Evolutionary conservation across 2,888 invertebrate species (phyloP).

Genomic region (Agrochola lychnidis): DNA sequence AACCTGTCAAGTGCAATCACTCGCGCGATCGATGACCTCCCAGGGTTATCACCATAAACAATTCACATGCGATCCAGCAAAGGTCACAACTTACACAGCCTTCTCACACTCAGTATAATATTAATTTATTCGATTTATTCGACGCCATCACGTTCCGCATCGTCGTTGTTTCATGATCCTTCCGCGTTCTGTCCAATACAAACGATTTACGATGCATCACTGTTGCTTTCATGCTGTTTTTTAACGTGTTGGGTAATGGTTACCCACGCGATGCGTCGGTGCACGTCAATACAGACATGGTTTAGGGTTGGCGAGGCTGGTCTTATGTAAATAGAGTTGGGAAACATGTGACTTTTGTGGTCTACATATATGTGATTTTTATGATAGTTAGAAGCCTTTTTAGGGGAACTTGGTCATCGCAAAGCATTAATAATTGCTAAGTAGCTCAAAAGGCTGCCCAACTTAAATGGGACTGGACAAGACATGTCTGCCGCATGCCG

Average conservation of each 20-base stretch:
- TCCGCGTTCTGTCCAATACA: slow-evolving; percentile 75
- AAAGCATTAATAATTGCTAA: no score
- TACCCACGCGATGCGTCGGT: slow-evolving; percentile 80
- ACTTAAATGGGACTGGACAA: no score
- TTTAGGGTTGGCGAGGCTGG: slow-evolving; percentile 51
- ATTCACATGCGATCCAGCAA: slow-evolving; percentile 48
- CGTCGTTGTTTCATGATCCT: slow-evolving; percentile 70
- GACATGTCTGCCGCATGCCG: no score
- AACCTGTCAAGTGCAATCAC: slow-evolving; percentile 19
- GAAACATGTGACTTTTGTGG: not conserved
- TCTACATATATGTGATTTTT: not conserved
- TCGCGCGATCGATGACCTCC: slow-evolving; percentile 15
- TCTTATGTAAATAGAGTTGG: slow-evolving; percentile 34
- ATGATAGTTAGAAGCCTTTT: not conserved
- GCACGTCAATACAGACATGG: slow-evolving; percentile 67
- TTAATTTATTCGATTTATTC: slow-evolving; percentile 76
- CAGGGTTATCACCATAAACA: slow-evolving; percentile 51
- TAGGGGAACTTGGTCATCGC: no score
- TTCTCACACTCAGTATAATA: slow-evolving; percentile 64
- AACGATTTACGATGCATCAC: slow-evolving; percentile 79
- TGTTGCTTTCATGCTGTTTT: slow-evolving; percentile 84
- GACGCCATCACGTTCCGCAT: slow-evolving; percentile 73
- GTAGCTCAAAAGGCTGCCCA: no score
- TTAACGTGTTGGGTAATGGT: slow-evolving; percentile 76
- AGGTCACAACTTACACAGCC: slow-evolving; percentile 58